A percentile compares a stretch with the other conserved stretches of the same genome.
phyloP scores from a whole-genome alignment of 2,113 vertebrate species.

The Dromas ardeola region DNA sequence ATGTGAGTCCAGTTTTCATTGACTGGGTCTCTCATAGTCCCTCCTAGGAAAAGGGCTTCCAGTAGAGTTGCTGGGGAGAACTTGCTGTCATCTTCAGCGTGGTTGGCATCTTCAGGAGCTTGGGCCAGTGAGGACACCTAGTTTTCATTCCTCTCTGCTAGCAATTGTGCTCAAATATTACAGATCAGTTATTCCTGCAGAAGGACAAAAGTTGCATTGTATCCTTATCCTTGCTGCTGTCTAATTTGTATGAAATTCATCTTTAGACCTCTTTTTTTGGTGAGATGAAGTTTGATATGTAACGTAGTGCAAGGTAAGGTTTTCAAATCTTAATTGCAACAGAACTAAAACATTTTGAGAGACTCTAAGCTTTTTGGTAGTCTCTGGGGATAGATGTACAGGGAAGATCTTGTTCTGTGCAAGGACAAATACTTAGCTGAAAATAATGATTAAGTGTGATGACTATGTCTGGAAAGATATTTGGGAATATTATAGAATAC shows the following conservation, averaged over 20 bases:
- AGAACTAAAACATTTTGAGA: neutral
- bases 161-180: neutral
- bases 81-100: neutral
- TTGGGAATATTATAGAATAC: neutral
- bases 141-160: neutral
- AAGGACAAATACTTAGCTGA: neutral
- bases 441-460: neutral
- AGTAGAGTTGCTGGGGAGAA: neutral
- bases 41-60: neutral
- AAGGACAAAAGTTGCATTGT: neutral
- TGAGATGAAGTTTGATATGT: neutral
- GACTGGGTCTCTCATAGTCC: neutral
- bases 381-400: neutral
- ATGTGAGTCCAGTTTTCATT: neutral
- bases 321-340: neutral
- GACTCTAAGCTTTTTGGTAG: neutral
- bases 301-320: neutral
- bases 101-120: neutral
- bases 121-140: neutral
- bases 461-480: neutral
- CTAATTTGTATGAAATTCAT: neutral
- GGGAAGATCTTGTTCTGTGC: neutral
- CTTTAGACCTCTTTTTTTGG: neutral
- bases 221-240: neutral
- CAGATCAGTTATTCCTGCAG: neutral